A percentile compares a stretch with the other conserved stretches of the same genome.
phyloP scores from a whole-genome alignment of 2,113 vertebrate genomes.

The Oncorhynchus tshawytscha region DNA sequence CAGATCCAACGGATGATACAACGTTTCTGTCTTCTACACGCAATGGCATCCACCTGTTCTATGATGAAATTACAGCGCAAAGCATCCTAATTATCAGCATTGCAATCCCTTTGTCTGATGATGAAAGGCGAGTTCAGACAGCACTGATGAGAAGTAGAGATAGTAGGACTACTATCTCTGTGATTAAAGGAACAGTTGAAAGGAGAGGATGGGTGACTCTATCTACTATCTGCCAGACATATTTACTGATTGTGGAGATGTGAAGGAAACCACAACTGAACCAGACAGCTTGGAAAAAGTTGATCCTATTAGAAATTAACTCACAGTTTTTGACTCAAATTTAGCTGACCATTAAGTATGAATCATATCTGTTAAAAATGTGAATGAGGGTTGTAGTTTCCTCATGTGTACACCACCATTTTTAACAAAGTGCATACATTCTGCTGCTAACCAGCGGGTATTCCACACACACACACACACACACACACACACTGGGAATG shows the following conservation, averaged over 20 bases:
- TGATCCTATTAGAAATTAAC: too few species aligned
- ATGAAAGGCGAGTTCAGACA: conserved; percentile 25
- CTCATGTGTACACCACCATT: not conserved
- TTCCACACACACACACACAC: conserved; percentile 4
- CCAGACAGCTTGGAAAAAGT: too few species aligned
- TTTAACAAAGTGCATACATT: not conserved
- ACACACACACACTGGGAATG: conserved; percentile 9
- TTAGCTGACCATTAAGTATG: too few species aligned
- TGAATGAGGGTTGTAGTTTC: not conserved
- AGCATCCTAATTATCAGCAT: conserved; percentile 31
- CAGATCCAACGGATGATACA: not conserved
- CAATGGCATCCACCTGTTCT: not conserved
- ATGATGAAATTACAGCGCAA: conserved; percentile 30
- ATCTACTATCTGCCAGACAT: not conserved
- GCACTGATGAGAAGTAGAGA: conserved; percentile 8
- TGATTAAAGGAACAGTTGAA: not conserved
- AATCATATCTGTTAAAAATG: not conserved
- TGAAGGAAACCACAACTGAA: too few species aligned
- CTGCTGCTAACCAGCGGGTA: not conserved
- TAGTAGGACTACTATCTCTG: not conserved
- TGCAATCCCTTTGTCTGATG: conserved; percentile 5
- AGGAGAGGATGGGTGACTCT: not conserved
- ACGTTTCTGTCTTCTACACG: not conserved
- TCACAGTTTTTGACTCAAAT: too few species aligned
- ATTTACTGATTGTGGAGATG: too few species aligned